Base-by-base conservation (phyloP, 2,113 vertebrate genomes). In the Misgurnus mizolepis region DNA sequence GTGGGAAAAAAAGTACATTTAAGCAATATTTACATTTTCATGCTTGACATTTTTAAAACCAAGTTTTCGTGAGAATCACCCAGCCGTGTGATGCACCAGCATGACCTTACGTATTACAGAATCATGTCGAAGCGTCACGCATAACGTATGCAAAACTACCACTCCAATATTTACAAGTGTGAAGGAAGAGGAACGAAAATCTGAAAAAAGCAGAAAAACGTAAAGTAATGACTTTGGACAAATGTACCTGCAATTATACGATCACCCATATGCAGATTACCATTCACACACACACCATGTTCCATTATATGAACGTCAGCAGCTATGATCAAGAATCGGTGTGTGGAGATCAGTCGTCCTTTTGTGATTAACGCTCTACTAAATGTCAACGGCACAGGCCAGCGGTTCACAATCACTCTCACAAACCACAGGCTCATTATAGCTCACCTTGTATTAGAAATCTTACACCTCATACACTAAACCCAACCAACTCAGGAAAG, bases 291-390 rank as follows among this genome's bases (percentile, higher is more conserved):
- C 6, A 66, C 17, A 43, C 9, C 6, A 22, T 12, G 12, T 43
- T 45, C 49, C 27, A 34, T 17, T 27, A 47, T 18, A 4, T 74
- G 71, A 75, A 64, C 62, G 56, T 62, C 72, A 62, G 39, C 71
- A 62, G 58, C 55, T 49, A 56, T 75, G 72, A 75, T 61, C 27
- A 49, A 41, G 41, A 18, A 74, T 74, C 55, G 60, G 71, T 4
- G n/a, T 47, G 47, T 45, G 41, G 40, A 66, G 74, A 50, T 66
- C 43, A 55, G 47, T 18, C 45, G 62, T 77, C 45, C 66, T 64
- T 75, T 65, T 66, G 62, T 77, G 75, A 77, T 77, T 53, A 55
- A 55, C 34, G 39, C 75, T 77, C 75, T 64, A 18, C 73, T 77
- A 67, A 67, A 77, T 77, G 75, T 77, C 75, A 77, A 17, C 62